Base-by-base conservation (phyloP, 2,888 invertebrate genomes). In the Drosophila koepferae region DNA sequence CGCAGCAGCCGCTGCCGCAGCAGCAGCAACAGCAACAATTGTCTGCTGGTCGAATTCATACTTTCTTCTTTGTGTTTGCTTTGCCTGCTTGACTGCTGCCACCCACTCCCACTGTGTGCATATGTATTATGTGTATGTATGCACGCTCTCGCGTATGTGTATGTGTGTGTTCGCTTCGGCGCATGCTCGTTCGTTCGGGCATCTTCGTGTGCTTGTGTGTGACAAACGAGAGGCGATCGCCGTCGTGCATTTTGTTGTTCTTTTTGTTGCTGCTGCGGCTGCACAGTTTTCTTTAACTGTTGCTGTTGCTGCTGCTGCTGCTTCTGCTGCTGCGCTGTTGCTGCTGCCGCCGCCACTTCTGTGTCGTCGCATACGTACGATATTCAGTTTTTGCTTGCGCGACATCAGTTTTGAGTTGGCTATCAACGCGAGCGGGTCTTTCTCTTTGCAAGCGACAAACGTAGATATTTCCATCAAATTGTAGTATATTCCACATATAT, bases 351-450 rank as follows among this genome's bases (percentile, higher is more conserved):
- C 54, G 66, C 68, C 63, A 78, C 78, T 81, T 75, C 85, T 87
- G 82, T 81, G 85, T 87, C 82, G 88, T 72, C 80, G 73, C 73
- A 80, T 75, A 85, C 82, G 81, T 82, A 84, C 89, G 88, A 85
- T 85, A 88, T 85, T 86, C 89, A 81, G 81, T 74, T 83, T 86
- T 79, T 68, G 89, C 86, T 92, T 80, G 90, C 91, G 89, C 91
- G 91, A 90, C 91, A 92, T 92, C 91, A 93, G 93, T 93, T 93
- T 93, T 93, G 93, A 93, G 93, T 93, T 93, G 93, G 93, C 93
- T 93, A 92, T 92, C 93, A 93, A 93, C 93, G 93, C 93, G 93
- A 93, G 93, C 93, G 93, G 93, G 93, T 93, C 93, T 92, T 92
- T 93, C 91, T 93, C 92, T 92, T 91, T 92, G 91, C 92, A 92